These are phyloP conservation scores for Calidris pugnax DNA, from an alignment of 2,113 vertebrate genomes.

Conservation along the genomic window DNA sequence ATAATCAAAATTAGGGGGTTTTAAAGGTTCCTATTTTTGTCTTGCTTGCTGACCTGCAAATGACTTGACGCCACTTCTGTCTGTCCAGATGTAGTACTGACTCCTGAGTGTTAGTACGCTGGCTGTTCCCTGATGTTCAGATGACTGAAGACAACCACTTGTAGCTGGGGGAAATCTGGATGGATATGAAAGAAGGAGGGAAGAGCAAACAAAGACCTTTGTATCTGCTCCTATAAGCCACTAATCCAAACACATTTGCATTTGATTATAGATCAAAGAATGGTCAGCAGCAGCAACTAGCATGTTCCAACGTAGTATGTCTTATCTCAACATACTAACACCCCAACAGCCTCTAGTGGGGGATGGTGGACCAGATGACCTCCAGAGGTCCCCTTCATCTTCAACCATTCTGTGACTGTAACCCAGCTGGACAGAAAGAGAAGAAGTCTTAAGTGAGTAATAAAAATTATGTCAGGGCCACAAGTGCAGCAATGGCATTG, in stretches of 20 bases:
- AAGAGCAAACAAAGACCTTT: background rate
- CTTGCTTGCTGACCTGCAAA: background rate
- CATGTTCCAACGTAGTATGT: background rate
- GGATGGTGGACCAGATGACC: background rate
- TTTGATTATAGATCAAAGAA: background rate
- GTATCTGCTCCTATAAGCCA: background rate
- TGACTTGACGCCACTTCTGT: background rate
- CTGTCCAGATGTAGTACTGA: background rate
- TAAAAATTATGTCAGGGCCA: background rate
- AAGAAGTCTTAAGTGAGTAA: background rate
- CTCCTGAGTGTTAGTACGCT: background rate
- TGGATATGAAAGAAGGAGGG: background rate
- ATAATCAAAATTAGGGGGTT: background rate
- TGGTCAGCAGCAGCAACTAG: background rate
- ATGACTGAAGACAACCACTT: background rate
- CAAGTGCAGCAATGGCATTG: background rate
- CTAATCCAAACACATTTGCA: background rate
- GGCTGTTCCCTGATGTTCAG: background rate
- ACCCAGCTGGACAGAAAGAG: background rate
- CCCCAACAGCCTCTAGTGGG: background rate
- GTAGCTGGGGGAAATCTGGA: background rate
- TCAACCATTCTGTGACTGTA: background rate
- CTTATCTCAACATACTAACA: background rate
- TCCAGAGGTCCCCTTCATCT: background rate
- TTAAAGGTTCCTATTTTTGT: background rate